Evolutionary conservation across 2,888 invertebrate species (phyloP).

Genomic region (Polymixis lichenea): DNA sequence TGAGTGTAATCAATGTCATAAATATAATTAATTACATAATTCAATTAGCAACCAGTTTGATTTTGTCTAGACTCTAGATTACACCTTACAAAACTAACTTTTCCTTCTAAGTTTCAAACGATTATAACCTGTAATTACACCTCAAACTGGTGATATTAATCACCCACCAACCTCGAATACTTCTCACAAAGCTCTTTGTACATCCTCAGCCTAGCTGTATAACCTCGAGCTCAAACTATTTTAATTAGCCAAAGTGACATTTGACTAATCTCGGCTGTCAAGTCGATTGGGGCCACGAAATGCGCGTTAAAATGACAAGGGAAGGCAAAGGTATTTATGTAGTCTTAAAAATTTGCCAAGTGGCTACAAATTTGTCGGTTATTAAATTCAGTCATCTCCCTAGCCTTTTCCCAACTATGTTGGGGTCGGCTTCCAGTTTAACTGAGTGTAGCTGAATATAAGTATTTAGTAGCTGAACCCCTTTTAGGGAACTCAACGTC

Average conservation of each 20-base stretch:
- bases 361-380: not conserved
- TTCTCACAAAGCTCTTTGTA: slow-evolving; percentile 33
- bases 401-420: not conserved
- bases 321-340: slow-evolving; percentile 13
- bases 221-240: slow-evolving; percentile 53
- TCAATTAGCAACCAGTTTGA: too few species aligned
- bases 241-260: slow-evolving; percentile 63
- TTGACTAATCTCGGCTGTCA: slow-evolving; percentile 55
- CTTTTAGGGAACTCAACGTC: too few species aligned
- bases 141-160: slow-evolving; percentile 24
- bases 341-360: slow-evolving; percentile 1
- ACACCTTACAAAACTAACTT: not conserved
- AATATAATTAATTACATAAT: too few species aligned
- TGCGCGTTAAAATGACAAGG: slow-evolving; percentile 20
- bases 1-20: too few species aligned
- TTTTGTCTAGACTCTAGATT: too few species aligned
- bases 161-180: not conserved
- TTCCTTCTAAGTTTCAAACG: not conserved
- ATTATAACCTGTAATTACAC: slow-evolving; percentile 5
- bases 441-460: too few species aligned
- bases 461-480: too few species aligned
- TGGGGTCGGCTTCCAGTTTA: too few species aligned
- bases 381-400: not conserved
- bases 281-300: slow-evolving; percentile 20
- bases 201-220: not conserved